Evolutionary conservation across 2,888 invertebrate genomes (phyloP), one percentile per base, ranked within the genome.

Genomic region (Ornithoptera priamus): DNA sequence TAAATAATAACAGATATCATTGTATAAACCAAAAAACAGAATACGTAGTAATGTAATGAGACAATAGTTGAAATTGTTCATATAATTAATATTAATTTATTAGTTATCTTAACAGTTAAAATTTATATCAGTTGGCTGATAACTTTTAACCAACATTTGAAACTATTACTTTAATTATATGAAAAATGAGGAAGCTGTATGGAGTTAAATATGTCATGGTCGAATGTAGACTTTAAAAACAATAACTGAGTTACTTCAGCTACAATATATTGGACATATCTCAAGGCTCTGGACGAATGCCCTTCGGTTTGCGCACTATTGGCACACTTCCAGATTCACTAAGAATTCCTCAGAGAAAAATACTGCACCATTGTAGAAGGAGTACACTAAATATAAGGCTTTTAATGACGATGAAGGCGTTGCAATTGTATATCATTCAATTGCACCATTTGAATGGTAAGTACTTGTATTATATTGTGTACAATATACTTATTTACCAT

Each of bases 241-340:
- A 46, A 65, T 62, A 70, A 20, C 60, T 64, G 65, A 61, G 50
- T 65, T 75, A 77, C 72, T 76, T 75, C 69, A 72, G 72, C 75
- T 71, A 78, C 75, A 77, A 72, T 75, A 73, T 71, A 75, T 77
- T 67, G 73, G 68, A 71, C 72, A 73, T 79, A 79, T 81, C 77
- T 81, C 77, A 81, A 78, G 80, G 78, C 75, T 76, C 78, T 80
- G 82, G 78, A 80, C 73, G 72, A 70, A 72, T 76, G 79, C 78
- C 81, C 80, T 81, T 80, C 80, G 81, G 80, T 78, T 75, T 74
- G 74, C 71, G 70, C 71, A 63, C 67, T 50, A 69, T 76, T 84
- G 85, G 85, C 84, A 58, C 65, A 46, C 18, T 17, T 80, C 85
- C 85, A 85, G 76, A 73, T 67, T 74, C 73, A 73, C 72, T 65